Evolutionary conservation across 2,113 vertebrate genomes (phyloP).

Genomic region (Rafetus swinhoei): DNA sequence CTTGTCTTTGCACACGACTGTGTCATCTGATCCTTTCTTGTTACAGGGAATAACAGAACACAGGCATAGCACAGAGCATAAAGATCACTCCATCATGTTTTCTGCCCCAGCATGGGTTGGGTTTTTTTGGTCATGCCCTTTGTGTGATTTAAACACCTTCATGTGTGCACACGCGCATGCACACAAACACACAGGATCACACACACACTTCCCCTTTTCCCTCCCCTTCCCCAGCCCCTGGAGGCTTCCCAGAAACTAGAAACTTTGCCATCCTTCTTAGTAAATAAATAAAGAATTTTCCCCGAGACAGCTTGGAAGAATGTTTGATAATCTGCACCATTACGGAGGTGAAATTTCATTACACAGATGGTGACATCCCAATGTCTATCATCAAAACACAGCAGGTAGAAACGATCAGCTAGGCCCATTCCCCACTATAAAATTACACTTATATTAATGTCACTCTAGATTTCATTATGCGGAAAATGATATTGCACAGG

Average conservation of each 20-base stretch:
- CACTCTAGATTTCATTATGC: slow-evolving; percentile 85
- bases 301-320: slow-evolving; percentile 75
- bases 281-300: slow-evolving; percentile 71
- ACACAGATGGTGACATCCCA: slow-evolving; percentile 85
- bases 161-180: too few species aligned
- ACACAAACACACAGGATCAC: accelerated
- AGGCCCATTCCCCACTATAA: slow-evolving; percentile 82
- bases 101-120: not conserved
- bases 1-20: not conserved
- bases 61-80: not conserved
- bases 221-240: not conserved
- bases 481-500: slow-evolving; percentile 82
- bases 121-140: not conserved
- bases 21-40: not conserved
- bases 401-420: slow-evolving; percentile 87
- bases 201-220: accelerated
- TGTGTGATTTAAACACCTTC: not conserved
- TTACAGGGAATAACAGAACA: not conserved
- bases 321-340: slow-evolving; percentile 84
- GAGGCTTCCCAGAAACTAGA: not conserved
- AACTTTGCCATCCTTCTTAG: not conserved
- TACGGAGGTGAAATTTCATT: slow-evolving; percentile 87
- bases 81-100: not conserved
- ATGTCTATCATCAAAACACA: slow-evolving; percentile 88
- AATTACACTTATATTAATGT: slow-evolving; percentile 89